phyloP scores from a whole-genome alignment of 2,797 vertebrate species.

The Phrynocephalus forsythii region DNA sequence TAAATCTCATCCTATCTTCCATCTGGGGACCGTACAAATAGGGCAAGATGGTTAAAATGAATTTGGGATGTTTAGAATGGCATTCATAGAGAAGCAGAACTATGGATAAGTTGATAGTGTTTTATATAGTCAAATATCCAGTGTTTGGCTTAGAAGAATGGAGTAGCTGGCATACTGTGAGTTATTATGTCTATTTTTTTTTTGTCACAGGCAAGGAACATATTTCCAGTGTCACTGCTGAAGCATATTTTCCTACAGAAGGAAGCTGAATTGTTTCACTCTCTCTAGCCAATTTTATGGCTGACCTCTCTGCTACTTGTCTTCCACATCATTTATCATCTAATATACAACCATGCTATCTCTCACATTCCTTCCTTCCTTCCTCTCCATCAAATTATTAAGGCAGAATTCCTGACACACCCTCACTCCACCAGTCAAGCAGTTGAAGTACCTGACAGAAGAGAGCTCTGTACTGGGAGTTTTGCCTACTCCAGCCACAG shows the following conservation, averaged over 20 bases:
- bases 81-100: background rate
- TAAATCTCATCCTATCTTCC: no score
- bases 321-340: slow-evolving; percentile 30
- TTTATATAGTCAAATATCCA: slow-evolving; percentile 24
- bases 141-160: background rate
- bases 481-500: background rate
- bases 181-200: slow-evolving; percentile 25
- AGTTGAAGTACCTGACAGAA: slow-evolving; percentile 9
- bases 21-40: no score
- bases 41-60: background rate
- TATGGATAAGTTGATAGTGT: background rate
- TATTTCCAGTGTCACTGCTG: background rate
- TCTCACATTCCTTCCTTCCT: background rate
- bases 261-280: slow-evolving; percentile 39
- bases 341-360: background rate
- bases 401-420: slow-evolving; percentile 28
- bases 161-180: slow-evolving; percentile 3
- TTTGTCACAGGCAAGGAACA: slow-evolving; percentile 27
- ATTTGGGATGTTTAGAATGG: slow-evolving; percentile 6
- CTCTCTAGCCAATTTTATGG: background rate
- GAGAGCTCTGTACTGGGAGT: background rate
- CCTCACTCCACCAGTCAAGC: slow-evolving; percentile 10
- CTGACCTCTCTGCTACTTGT: slow-evolving; percentile 21
- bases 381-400: background rate
- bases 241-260: slow-evolving; percentile 19